Base-by-base conservation (phyloP, 2,888 invertebrate species). In the Aphidoletes aphidimyza region DNA sequence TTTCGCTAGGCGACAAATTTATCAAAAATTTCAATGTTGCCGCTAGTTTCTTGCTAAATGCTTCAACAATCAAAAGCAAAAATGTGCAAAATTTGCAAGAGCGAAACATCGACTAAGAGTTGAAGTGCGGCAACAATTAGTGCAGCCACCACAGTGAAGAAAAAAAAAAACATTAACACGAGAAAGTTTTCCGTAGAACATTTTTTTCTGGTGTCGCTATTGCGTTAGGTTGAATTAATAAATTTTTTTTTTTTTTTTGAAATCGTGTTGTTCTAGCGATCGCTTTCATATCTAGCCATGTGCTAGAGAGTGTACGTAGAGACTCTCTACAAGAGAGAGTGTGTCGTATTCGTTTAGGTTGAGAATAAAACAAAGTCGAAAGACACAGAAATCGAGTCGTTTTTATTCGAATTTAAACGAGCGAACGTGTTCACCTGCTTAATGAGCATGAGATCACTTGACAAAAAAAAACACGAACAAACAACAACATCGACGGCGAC, bases 381-480 rank as follows among this genome's bases (percentile, higher is more conserved):
- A n/a, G n/a, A n/a, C n/a, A n/a, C n/a, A n/a, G n/a, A n/a, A n/a
- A n/a, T n/a, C n/a, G n/a, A n/a, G n/a, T n/a, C 26, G 26, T 3
- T 69, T 69, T 34, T 30, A 34, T 17, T 26, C 2, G 26, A 69
- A 26, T 22, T 54, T 54, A 54, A 69, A 69, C n/a, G 69, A 69
- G 69, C 69, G 34, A 69, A 69, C 69, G 34, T 69, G 30, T 69
- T 69, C 69, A 30, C 69, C 69, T 69, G 69, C n/a, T 34, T 69
- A 69, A 69, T 69, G 69, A 69, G 69, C 3, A 22, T 69, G 30
- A 14, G 34, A 69, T 69, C 69, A 26, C 34, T 69, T 69, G 69
- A 30, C 34, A 14, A 30, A 69, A 69, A 30, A 22, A 30, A 26
- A 30, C 26, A 69, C 5, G 22, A 54, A 22, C 5, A 22, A 22